phyloP scores from a whole-genome alignment of 1,140 invertebrate species.

The Lerema accius region DNA sequence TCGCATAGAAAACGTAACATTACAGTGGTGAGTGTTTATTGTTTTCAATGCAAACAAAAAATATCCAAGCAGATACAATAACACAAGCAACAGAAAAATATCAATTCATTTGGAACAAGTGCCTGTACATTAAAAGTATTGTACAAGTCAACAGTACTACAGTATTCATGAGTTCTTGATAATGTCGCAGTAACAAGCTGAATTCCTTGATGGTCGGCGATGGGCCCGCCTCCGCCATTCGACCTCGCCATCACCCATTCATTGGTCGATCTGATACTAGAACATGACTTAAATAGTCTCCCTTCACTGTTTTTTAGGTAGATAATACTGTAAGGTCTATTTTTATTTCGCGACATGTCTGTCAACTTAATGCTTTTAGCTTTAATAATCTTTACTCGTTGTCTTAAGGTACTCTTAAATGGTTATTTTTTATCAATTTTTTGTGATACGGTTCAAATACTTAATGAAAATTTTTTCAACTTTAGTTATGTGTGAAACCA shows the following conservation, averaged over 20 bases:
- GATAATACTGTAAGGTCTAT: slow-evolving; percentile 8
- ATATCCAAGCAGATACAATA: not conserved
- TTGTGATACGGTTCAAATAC: too few relatives aligned
- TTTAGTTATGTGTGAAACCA: too few relatives aligned
- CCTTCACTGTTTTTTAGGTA: slow-evolving; percentile 37
- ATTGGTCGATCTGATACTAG: slow-evolving; percentile 38
- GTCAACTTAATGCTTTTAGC: slow-evolving; percentile 5
- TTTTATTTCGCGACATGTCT: slow-evolving; percentile 12
- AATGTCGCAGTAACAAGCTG: slow-evolving; percentile 20
- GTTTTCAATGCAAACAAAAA: too few relatives aligned
- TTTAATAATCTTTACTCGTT: too few relatives aligned
- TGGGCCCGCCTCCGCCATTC: slow-evolving; percentile 41
- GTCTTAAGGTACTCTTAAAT: too few relatives aligned
- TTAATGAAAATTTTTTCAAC: too few relatives aligned
- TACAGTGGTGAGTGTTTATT: too few relatives aligned
- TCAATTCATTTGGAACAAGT: not conserved
- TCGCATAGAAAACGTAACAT: too few relatives aligned
- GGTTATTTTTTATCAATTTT: too few relatives aligned
- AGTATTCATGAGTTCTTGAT: slow-evolving; percentile 29
- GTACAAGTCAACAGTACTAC: slow-evolving; percentile 20
- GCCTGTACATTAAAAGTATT: slow-evolving; percentile 15
- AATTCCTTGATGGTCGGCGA: slow-evolving; percentile 24
- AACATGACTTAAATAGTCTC: slow-evolving; percentile 15
- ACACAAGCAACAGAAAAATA: not conserved
- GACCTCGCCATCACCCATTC: slow-evolving; percentile 36